Evolutionary conservation across 2,888 invertebrate species (phyloP).

Genomic region (Calliphora vomitoria): DNA sequence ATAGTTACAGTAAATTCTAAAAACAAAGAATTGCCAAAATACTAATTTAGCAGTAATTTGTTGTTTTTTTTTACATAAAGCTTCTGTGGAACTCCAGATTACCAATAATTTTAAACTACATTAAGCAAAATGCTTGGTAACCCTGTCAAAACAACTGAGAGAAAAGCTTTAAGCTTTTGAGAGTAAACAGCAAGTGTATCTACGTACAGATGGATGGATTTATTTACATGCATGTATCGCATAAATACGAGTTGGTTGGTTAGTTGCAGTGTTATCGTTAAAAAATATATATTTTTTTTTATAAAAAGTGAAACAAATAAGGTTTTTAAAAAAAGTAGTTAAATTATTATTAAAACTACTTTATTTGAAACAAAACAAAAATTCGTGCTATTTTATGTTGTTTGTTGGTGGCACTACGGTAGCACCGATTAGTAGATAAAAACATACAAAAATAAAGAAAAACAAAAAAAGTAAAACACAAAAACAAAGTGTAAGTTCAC

Average conservation of each 20-base stretch:
- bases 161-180: neutral
- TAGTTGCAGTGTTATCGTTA: neutral
- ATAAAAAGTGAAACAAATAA: neutral
- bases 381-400: no score
- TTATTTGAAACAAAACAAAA: no score
- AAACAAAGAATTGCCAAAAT: no score
- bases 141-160: neutral
- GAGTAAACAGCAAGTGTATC: neutral
- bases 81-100: neutral
- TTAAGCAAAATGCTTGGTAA: neutral
- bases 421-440: conserved; percentile 4
- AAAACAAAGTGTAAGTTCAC: conserved; percentile 7
- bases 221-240: neutral
- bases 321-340: neutral
- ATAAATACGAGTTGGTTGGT: neutral
- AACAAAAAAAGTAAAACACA: conserved; percentile 7
- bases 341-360: no score
- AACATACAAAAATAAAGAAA: neutral
- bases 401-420: neutral
- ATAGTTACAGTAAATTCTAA: no score
- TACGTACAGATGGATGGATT: neutral
- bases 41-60: no score
- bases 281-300: neutral
- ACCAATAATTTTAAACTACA: neutral
- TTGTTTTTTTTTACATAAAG: no score